Conservation (phyloP, 92 coral and sea anemone species). For the Zoanthus sociatus region DNA sequence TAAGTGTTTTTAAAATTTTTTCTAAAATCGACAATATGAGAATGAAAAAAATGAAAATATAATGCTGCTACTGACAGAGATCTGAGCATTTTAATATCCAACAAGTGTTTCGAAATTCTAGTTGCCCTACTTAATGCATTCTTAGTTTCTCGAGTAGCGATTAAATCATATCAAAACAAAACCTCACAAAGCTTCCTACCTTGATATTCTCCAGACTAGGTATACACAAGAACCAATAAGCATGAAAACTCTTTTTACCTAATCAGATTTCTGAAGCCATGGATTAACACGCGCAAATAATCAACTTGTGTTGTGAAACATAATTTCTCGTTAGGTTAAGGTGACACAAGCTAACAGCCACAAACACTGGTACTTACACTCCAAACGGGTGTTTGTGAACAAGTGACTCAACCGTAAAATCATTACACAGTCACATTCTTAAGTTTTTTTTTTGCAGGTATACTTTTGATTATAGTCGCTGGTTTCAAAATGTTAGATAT, state of each 20-base stretch:
- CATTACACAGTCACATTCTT: not conserved
- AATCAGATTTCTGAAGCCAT: no score
- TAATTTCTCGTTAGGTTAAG: not conserved
- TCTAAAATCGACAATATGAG: no score
- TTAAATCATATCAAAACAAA: not conserved
- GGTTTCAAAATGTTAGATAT: no score
- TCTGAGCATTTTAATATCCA: no score
- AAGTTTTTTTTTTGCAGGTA: not conserved
- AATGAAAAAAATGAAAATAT: no score
- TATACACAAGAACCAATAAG: no score
- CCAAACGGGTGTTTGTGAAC: slow-evolving; percentile 34
- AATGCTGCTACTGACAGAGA: no score
- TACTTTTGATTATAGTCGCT: not conserved
- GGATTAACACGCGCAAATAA: no score
- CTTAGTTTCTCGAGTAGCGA: not conserved
- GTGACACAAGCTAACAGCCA: not conserved
- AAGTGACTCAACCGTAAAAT: slow-evolving; percentile 12
- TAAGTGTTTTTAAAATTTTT: no score
- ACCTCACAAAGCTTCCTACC: not conserved
- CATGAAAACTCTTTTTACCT: no score
- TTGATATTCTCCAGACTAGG: not conserved
- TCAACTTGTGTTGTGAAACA: not conserved
- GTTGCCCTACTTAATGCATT: not conserved
- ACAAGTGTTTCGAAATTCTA: not conserved
- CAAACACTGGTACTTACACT: not conserved